Conservation (phyloP, 2,888 invertebrate species). For the Lasioglossum calceatum region DNA sequence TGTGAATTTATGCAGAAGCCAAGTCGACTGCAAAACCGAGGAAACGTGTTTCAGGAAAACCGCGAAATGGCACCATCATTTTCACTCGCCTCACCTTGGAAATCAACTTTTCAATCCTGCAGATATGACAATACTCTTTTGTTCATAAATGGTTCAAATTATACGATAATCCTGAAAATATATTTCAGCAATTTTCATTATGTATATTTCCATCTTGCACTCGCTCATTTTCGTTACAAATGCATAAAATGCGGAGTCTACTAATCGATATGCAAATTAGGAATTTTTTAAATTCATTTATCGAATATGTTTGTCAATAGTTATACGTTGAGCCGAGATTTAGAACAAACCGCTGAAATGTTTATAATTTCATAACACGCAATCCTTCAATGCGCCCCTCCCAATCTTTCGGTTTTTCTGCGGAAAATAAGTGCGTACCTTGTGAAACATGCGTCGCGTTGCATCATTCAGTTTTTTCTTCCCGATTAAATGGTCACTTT, state of each 20-base stretch:
- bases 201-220: background rate
- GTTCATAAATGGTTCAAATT: too few relatives aligned
- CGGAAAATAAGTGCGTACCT: background rate
- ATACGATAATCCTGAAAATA: background rate
- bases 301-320: too few relatives aligned
- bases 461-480: background rate
- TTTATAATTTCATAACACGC: background rate
- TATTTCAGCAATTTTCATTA: background rate
- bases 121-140: background rate
- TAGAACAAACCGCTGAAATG: background rate
- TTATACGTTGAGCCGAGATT: background rate
- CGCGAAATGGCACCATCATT: slow-evolving; percentile 9
- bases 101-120: background rate
- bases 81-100: background rate
- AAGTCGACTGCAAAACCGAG: slow-evolving; percentile 2
- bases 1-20: slow-evolving; percentile 22
- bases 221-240: too few relatives aligned
- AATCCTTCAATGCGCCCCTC: background rate
- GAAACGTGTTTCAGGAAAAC: slow-evolving; percentile 15
- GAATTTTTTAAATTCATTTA: too few relatives aligned
- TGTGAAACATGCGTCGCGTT: background rate
- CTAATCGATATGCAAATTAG: too few relatives aligned
- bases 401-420: background rate
- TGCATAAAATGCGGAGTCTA: too few relatives aligned
- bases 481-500: background rate